phyloP scores from a whole-genome alignment of 2,113 vertebrate genomes.

The Bettongia penicillata region DNA sequence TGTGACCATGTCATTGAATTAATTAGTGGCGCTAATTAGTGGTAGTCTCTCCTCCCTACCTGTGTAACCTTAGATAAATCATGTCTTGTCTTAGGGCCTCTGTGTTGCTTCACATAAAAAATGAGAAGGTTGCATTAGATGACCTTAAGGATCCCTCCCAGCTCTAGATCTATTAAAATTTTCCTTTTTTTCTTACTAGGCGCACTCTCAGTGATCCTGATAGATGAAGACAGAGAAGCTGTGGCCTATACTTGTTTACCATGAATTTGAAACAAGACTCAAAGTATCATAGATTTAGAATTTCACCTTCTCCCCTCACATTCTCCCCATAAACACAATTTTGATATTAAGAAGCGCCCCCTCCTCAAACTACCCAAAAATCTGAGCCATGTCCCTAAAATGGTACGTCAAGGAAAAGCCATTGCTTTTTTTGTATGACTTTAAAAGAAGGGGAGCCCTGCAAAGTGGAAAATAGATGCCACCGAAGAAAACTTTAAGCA shows the following conservation, averaged over 20 bases:
- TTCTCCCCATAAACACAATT: not conserved
- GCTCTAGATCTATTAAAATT: not conserved
- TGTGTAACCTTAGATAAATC: not conserved
- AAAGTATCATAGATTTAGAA: not conserved
- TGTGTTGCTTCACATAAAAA: not conserved
- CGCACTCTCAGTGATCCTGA: not conserved
- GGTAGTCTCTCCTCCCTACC: not conserved
- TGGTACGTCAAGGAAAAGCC: not conserved
- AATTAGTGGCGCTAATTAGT: not conserved
- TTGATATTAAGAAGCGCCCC: not conserved
- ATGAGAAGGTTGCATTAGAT: not conserved
- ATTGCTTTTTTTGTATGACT: not conserved
- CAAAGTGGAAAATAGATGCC: not conserved
- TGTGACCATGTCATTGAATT: not conserved
- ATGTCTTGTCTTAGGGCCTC: not conserved
- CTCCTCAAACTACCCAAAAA: not conserved
- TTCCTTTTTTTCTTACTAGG: not conserved
- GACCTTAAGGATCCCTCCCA: not conserved
- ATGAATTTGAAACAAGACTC: not conserved
- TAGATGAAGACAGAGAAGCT: not conserved
- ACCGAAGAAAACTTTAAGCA: not conserved
- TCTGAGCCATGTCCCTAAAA: not conserved
- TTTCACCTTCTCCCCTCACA: not conserved
- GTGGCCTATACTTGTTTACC: not conserved
- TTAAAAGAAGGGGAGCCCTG: not conserved